A percentile compares a stretch with the other conserved stretches of the same genome.
Evolutionary conservation across 2,113 vertebrate species (phyloP).

Genomic region (Tetrax tetrax): DNA sequence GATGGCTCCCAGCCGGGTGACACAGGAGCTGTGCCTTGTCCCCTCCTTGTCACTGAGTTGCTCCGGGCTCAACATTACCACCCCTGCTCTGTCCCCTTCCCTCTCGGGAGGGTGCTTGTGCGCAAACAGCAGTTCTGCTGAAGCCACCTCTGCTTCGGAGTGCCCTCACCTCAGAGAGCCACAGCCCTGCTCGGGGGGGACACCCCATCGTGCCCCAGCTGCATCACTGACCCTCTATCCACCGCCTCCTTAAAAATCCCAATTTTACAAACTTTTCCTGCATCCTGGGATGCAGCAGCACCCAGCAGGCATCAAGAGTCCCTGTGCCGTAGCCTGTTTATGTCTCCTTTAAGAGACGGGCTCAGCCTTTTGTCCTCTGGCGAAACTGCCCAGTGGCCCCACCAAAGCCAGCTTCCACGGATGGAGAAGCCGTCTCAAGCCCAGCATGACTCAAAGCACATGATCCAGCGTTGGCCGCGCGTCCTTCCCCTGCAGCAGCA

Average conservation of each 20-base stretch:
- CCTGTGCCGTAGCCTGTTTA: neutral
- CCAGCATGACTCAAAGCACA: slow-evolving; percentile 51
- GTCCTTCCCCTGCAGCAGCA: slow-evolving; percentile 29
- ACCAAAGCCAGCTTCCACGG: slow-evolving; percentile 15
- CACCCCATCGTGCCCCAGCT: neutral
- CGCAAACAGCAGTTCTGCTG: neutral
- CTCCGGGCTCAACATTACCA: fast-evolving
- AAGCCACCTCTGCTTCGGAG: fast-evolving
- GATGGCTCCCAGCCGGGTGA: neutral
- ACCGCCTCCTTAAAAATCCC: neutral
- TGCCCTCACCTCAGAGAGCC: neutral
- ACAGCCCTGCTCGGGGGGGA: neutral
- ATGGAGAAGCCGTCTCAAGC: slow-evolving; percentile 4
- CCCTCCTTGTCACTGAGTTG: neutral
- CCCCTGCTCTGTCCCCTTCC: neutral
- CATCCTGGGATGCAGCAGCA: neutral
- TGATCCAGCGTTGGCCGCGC: slow-evolving; percentile 24
- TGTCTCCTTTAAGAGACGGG: neutral
- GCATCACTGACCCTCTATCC: fast-evolving
- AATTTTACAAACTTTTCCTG: neutral
- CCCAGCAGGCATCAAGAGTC: neutral
- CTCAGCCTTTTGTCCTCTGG: neutral
- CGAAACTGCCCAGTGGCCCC: neutral
- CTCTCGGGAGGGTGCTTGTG: fast-evolving
- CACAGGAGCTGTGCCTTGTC: neutral